These are phyloP conservation scores for Emys orbicularis DNA, from an alignment of 2,797 vertebrate species.

Conservation along the genomic window DNA sequence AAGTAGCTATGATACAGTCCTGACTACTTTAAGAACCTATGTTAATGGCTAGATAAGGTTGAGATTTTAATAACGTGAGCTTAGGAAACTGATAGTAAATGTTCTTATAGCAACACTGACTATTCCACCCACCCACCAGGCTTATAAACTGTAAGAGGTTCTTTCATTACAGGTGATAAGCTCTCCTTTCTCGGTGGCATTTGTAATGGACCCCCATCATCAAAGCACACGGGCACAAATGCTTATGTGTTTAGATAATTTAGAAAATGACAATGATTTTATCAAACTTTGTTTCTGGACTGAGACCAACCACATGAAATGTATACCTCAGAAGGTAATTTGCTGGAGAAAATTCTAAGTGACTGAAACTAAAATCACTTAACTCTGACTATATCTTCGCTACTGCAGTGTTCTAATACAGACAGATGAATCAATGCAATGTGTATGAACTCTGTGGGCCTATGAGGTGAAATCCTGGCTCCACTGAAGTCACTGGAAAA, in stretches of 20 bases:
- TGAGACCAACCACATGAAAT: neutral
- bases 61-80: constrained; percentile 39
- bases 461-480: neutral
- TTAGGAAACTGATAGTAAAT: constrained; percentile 19
- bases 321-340: neutral
- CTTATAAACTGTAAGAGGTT: neutral
- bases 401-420: neutral
- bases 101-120: neutral
- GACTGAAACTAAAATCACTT: neutral
- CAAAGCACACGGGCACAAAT: neutral
- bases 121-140: neutral
- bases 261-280: neutral
- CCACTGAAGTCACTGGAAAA: fast-evolving
- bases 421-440: fast-evolving
- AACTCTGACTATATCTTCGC: fast-evolving
- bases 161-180: constrained; percentile 33
- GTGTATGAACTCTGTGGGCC: fast-evolving
- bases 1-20: neutral
- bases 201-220: neutral
- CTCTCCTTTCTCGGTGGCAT: neutral
- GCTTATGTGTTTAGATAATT: neutral
- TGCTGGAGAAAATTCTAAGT: neutral
- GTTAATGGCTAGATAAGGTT: neutral
- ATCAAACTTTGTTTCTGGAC: neutral
- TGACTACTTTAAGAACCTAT: neutral